phyloP scores from a whole-genome alignment of 2,888 invertebrate genomes.

The Aporophyla lueneburgensis region DNA sequence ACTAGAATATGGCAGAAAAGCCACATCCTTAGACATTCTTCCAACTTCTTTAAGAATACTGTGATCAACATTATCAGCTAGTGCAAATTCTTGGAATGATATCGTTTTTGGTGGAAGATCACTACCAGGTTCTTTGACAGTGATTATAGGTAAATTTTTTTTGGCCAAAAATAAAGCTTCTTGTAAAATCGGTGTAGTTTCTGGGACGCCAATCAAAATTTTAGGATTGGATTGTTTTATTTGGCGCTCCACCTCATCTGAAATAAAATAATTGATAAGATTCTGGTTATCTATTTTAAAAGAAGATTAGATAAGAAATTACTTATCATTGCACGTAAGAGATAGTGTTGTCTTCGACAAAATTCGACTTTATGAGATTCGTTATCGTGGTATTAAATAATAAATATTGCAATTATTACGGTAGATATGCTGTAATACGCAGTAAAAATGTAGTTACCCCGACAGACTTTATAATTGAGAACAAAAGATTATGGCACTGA shows the following conservation, averaged over 20 bases:
- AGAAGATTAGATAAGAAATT: conserved; percentile 10
- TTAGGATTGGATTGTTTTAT: conserved; percentile 91
- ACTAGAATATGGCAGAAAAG: conserved; percentile 95
- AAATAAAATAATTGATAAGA: conserved; percentile 64
- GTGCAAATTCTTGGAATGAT: conserved; percentile 91
- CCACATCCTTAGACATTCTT: conserved; percentile 89
- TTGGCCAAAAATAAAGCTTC: conserved; percentile 86
- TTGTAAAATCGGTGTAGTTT: conserved; percentile 85
- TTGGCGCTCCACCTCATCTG: conserved; percentile 94
- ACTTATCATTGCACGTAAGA: background rate
- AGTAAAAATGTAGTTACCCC: background rate
- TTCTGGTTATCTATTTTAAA: background rate
- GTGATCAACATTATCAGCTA: conserved; percentile 86
- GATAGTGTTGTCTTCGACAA: background rate
- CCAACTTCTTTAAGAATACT: conserved; percentile 83
- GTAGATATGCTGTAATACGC: background rate
- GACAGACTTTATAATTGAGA: background rate
- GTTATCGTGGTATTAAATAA: conserved; percentile 1
- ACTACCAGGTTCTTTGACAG: conserved; percentile 68
- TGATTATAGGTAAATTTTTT: conserved; percentile 88
- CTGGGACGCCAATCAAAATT: conserved; percentile 90
- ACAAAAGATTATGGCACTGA: background rate
- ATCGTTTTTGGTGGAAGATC: conserved; percentile 88
- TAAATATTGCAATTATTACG: background rate
- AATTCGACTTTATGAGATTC: background rate